Percentiles rank a stretch among this genome's conserved stretches.
Evolutionary conservation across 92 coral and sea anemone species (phyloP).

Genomic region (Montipora capitata): DNA sequence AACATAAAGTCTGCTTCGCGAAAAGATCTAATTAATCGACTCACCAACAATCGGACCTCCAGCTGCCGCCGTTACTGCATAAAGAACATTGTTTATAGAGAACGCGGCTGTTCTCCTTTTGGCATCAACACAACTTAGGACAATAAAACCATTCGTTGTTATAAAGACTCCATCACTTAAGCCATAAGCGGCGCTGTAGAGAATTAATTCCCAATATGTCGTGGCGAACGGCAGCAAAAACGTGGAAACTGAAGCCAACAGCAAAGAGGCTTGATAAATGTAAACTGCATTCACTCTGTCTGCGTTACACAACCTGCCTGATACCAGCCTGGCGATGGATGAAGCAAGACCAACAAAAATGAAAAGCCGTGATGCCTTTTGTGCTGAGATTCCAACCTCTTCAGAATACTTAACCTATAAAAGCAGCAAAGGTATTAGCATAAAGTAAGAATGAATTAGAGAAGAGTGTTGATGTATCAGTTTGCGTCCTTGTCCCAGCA

Average conservation of each 20-base stretch:
- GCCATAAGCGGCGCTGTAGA: slow-evolving; percentile 13
- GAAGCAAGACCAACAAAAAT: slow-evolving; percentile 36
- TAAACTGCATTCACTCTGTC: slow-evolving; percentile 6
- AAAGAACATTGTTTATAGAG: neutral
- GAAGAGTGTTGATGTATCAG: too few species aligned
- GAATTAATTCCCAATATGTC: slow-evolving; percentile 10
- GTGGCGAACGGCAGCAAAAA: slow-evolving; percentile 18
- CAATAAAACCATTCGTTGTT: neutral
- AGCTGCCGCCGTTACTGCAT: neutral
- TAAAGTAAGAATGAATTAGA: neutral
- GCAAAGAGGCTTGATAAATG: neutral
- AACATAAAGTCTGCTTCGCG: too few species aligned
- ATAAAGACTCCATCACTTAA: slow-evolving; percentile 33
- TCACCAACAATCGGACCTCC: slow-evolving; percentile 33
- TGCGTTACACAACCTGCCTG: slow-evolving; percentile 21
- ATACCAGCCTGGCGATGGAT: neutral
- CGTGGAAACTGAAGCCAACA: neutral
- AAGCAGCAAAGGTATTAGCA: too few species aligned
- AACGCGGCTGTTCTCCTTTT: slow-evolving; percentile 13
- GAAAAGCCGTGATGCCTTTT: slow-evolving; percentile 5
- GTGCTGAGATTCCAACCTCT: slow-evolving; percentile 28
- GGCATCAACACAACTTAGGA: slow-evolving; percentile 11
- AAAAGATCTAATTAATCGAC: neutral
- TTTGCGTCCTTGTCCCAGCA: too few species aligned
- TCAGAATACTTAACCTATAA: slow-evolving; percentile 17